Evolutionary conservation across 2,113 vertebrate species (phyloP).

Genomic region (Rhizomys pruinosus): DNA sequence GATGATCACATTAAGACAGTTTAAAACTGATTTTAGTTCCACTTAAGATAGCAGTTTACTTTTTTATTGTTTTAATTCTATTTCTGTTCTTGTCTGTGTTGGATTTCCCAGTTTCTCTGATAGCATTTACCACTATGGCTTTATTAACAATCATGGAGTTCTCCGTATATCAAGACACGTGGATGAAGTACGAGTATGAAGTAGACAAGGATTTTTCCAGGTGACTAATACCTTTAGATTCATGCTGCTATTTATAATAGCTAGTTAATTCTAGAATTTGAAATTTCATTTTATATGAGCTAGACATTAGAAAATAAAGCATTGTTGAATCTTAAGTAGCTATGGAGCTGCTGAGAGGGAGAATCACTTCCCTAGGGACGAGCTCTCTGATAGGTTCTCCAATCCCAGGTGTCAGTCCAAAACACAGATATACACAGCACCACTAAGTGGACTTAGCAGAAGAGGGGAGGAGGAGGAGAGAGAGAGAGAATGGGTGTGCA

Average conservation of each 20-base stretch:
- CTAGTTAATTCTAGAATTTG: slow-evolving; percentile 8
- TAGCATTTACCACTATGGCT: slow-evolving; percentile 95
- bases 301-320: slow-evolving; percentile 13
- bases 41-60: slow-evolving; percentile 45
- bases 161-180: slow-evolving; percentile 96
- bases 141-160: slow-evolving; percentile 96
- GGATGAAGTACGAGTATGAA: slow-evolving; percentile 99
- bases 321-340: neutral
- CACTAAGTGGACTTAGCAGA: too few species aligned
- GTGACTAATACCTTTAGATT: slow-evolving; percentile 83
- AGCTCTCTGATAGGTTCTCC: too few species aligned
- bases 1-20: neutral
- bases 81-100: slow-evolving; percentile 5
- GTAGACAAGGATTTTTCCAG: slow-evolving; percentile 98
- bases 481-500: too few species aligned
- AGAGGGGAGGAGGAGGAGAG: too few species aligned
- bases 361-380: too few species aligned
- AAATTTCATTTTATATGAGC: slow-evolving; percentile 57
- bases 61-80: slow-evolving; percentile 52
- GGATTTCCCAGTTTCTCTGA: slow-evolving; percentile 92
- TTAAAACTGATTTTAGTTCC: slow-evolving; percentile 44
- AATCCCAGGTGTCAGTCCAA: too few species aligned
- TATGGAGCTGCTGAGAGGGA: neutral
- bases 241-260: neutral
- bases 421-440: too few species aligned